phyloP scores from a whole-genome alignment of 2,888 invertebrate species.

The Eilema griseolum region DNA sequence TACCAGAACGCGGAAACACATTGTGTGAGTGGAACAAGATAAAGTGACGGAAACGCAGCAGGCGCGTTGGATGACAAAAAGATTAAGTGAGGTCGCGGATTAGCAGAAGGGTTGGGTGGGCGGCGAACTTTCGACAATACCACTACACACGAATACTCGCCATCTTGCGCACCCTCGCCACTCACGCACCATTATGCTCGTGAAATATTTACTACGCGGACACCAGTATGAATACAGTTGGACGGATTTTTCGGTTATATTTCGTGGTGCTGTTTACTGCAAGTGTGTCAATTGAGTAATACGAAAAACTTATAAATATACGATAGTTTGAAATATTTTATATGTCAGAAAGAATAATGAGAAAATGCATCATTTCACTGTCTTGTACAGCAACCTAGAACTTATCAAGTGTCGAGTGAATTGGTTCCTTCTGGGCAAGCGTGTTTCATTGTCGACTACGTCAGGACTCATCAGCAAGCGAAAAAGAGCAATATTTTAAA shows the following conservation, averaged over 20 bases:
- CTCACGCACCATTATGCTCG: conserved; percentile 24
- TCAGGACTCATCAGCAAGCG: too few relatives aligned
- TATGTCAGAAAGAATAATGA: neutral
- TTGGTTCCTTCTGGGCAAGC: too few relatives aligned
- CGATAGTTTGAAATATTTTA: too few relatives aligned
- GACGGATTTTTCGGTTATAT: conserved; percentile 15
- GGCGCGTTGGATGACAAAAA: conserved; percentile 29
- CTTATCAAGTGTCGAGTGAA: too few relatives aligned
- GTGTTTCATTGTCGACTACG: too few relatives aligned
- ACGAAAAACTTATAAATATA: neutral
- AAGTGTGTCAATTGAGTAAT: neutral
- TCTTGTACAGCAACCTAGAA: too few relatives aligned
- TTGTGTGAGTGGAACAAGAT: conserved; percentile 23
- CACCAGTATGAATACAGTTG: conserved; percentile 18
- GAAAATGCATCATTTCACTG: too few relatives aligned
- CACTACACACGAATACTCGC: conserved; percentile 21
- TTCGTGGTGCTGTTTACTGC: neutral
- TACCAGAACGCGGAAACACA: conserved; percentile 17
- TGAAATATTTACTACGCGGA: conserved; percentile 28
- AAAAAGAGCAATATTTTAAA: too few relatives aligned
- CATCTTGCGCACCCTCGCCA: conserved; percentile 15
- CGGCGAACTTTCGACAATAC: conserved; percentile 18
- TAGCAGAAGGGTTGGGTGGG: conserved; percentile 25
- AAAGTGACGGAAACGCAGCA: conserved; percentile 26
- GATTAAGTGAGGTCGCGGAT: conserved; percentile 38